These are phyloP conservation scores for Saccostrea echinata DNA, from an alignment of 1,140 invertebrate genomes.

Conservation along the genomic window DNA sequence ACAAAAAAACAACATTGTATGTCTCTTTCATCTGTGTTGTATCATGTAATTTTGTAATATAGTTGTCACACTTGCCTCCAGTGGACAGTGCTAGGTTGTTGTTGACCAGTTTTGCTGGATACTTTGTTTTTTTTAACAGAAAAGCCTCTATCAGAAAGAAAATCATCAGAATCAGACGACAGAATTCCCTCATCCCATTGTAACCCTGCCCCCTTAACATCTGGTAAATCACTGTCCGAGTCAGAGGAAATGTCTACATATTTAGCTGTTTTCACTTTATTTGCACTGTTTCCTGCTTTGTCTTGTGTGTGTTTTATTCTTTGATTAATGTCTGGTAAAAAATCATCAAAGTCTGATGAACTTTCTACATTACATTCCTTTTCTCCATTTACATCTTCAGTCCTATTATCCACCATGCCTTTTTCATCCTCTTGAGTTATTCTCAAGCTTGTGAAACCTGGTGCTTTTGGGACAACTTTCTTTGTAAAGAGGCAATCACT, in stretches of 20 bases:
- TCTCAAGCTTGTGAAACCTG: neutral
- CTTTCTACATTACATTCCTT: neutral
- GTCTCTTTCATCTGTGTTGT: neutral
- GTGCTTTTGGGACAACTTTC: neutral
- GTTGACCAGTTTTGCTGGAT: neutral
- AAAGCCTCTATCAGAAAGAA: neutral
- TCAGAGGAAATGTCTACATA: neutral
- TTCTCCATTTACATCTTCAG: neutral
- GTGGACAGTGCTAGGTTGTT: neutral
- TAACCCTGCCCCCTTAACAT: neutral
- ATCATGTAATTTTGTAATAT: no score
- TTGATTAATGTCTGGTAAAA: constrained; percentile 1
- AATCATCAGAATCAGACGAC: constrained; percentile 12
- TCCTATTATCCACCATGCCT: neutral
- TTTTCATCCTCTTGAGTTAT: neutral
- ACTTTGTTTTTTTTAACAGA: neutral
- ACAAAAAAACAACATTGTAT: no score
- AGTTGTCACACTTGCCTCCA: neutral
- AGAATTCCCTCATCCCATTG: neutral
- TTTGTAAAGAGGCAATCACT: neutral
- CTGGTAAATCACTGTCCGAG: neutral
- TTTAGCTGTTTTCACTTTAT: neutral
- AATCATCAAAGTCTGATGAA: neutral
- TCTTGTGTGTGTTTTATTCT: neutral
- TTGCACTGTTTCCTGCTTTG: neutral